Conservation (phyloP, 2,888 invertebrate genomes). For the Athripsodes cinereus region DNA sequence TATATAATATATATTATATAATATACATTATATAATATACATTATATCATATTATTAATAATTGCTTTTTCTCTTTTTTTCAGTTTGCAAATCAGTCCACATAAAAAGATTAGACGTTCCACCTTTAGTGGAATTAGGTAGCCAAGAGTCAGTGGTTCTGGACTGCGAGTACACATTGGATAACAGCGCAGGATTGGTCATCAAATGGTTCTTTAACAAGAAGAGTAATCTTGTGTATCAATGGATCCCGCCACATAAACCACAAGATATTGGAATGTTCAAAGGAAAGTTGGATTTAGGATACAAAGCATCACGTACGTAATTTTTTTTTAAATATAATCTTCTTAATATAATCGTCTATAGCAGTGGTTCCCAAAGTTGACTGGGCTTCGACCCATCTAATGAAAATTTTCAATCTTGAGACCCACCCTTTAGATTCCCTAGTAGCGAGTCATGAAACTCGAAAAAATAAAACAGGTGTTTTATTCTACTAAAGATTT, state of each 20-base stretch:
- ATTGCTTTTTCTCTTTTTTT: constrained; percentile 11
- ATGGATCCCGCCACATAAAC: constrained; percentile 46
- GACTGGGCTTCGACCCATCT: no score
- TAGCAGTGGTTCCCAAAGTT: no score
- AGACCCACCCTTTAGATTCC: no score
- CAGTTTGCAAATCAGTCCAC: constrained; percentile 47
- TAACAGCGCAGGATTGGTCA: constrained; percentile 36
- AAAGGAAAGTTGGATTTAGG: constrained; percentile 45
- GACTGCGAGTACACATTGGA: constrained; percentile 29
- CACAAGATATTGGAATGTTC: constrained; percentile 44
- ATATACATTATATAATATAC: no score
- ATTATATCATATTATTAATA: not conserved
- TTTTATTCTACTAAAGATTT: no score
- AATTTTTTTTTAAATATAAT: not conserved
- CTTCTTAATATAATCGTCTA: no score
- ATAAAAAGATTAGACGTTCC: constrained; percentile 44
- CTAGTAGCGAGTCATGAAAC: no score
- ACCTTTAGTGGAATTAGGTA: constrained; percentile 39
- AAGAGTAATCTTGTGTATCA: constrained; percentile 41
- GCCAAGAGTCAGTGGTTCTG: constrained; percentile 32
- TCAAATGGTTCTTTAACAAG: constrained; percentile 48
- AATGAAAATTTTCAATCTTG: no score
- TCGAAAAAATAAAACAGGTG: no score
- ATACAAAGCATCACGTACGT: constrained; percentile 43
- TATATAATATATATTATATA: no score